Evolutionary conservation across 2,888 invertebrate genomes (phyloP).

Genomic region (Cremastinae sp.): DNA sequence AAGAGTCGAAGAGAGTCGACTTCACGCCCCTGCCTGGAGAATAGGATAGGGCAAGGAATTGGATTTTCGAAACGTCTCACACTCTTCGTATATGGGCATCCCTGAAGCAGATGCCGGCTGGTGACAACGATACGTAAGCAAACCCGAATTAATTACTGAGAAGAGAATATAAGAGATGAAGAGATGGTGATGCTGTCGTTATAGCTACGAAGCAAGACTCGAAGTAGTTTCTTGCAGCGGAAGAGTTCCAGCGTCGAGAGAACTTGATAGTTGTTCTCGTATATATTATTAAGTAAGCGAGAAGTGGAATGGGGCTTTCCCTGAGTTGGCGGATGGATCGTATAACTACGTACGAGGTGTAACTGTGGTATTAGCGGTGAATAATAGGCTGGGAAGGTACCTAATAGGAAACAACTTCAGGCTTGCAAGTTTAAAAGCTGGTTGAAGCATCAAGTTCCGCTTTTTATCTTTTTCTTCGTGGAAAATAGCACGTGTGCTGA

Average conservation of each 20-base stretch:
- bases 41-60: conserved; percentile 15
- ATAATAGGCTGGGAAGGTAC: conserved; percentile 23
- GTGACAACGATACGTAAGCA: conserved; percentile 69
- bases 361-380: conserved; percentile 40
- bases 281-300: conserved; percentile 43
- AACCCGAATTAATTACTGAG: conserved; percentile 73
- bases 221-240: conserved; percentile 43
- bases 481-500: no score
- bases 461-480: not conserved
- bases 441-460: not conserved
- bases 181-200: conserved; percentile 45
- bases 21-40: conserved; percentile 8
- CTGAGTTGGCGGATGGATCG: conserved; percentile 11
- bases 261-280: conserved; percentile 49
- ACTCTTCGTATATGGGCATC: conserved; percentile 36
- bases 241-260: conserved; percentile 26
- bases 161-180: conserved; percentile 53
- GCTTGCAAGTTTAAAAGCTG: conserved; percentile 3
- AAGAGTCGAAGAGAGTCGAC: conserved; percentile 36
- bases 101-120: conserved; percentile 53
- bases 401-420: conserved; percentile 5
- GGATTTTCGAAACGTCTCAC: conserved; percentile 44
- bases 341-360: conserved; percentile 28
- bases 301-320: conserved; percentile 14
- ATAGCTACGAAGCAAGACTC: conserved; percentile 29